phyloP scores from a whole-genome alignment of 2,113 vertebrate genomes.

The Monopterus albus region DNA sequence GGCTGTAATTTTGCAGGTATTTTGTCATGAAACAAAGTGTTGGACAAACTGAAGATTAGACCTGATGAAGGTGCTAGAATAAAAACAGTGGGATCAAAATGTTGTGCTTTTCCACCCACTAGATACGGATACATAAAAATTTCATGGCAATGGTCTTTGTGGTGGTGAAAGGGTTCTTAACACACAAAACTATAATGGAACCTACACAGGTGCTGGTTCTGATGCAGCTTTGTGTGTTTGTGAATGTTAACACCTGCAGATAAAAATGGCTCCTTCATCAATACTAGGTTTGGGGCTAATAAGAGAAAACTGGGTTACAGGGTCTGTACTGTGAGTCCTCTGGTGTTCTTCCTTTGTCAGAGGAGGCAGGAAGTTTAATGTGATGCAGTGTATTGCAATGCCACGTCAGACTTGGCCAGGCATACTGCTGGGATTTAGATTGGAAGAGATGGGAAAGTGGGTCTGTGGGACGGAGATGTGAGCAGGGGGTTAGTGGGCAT shows the following conservation, averaged over 20 bases:
- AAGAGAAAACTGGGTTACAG: constrained; percentile 59
- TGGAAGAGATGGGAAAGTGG: constrained; percentile 47
- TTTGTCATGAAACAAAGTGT: no score
- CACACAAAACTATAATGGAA: neutral
- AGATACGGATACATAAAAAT: no score
- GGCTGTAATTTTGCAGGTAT: no score
- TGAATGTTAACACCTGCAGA: neutral
- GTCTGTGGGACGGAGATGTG: neutral
- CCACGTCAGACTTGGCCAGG: constrained; percentile 20
- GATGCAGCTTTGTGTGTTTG: neutral
- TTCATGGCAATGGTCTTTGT: no score
- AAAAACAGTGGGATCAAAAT: no score
- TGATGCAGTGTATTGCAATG: neutral
- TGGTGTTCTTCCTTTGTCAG: constrained; percentile 37
- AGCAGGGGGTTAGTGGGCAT: constrained; percentile 14
- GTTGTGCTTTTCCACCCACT: no score
- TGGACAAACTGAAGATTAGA: no score
- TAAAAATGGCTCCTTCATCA: constrained; percentile 8
- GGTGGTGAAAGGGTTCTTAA: neutral
- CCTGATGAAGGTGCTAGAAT: no score
- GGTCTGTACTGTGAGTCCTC: constrained; percentile 41
- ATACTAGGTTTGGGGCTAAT: constrained; percentile 44
- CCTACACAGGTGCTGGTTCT: neutral
- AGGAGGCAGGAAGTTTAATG: constrained; percentile 35
- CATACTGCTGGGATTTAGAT: constrained; percentile 65